Conservation (phyloP, 2,797 vertebrate genomes). For the Adrianichthys oophorus region DNA sequence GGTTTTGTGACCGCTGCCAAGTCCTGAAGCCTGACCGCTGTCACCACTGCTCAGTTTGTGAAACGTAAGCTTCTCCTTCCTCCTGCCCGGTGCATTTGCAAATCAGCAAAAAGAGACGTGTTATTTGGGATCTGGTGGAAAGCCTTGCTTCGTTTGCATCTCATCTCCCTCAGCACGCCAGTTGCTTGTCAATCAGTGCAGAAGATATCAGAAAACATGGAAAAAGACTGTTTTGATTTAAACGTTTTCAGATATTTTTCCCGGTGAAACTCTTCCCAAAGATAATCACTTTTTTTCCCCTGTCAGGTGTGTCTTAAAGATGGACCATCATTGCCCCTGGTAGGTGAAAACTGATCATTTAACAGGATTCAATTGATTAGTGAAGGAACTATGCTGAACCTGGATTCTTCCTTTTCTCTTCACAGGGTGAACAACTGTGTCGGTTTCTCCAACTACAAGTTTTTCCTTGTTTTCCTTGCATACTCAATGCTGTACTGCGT, state of each 20-base stretch:
- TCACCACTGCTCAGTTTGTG: conserved; percentile 97
- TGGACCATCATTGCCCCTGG: conserved; percentile 99
- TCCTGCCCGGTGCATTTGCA: conserved; percentile 40
- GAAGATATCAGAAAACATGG: not conserved
- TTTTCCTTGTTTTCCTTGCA: conserved; percentile 94
- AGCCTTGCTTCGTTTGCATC: too few relatives aligned
- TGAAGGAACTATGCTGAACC: not conserved
- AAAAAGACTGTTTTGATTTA: not conserved
- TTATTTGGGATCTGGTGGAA: conserved; percentile 9
- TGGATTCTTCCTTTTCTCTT: not conserved
- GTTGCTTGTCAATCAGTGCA: conserved; percentile 27
- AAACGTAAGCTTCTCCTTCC: conserved; percentile 85
- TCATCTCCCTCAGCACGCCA: too few relatives aligned
- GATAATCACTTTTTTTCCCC: conserved; percentile 15
- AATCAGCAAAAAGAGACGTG: conserved; percentile 43
- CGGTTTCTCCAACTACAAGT: conserved; percentile 99
- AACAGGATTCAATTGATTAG: not conserved
- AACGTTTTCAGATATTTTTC: not conserved
- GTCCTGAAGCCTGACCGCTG: conserved; percentile 98
- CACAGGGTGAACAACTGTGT: conserved; percentile 98
- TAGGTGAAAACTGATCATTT: conserved; percentile 59
- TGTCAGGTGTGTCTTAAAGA: conserved; percentile 93
- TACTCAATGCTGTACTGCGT: conserved; percentile 95
- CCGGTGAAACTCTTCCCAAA: not conserved
- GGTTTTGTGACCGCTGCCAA: conserved; percentile 97